Percentiles rank a stretch among this genome's conserved stretches.
Evolutionary conservation across 2,113 vertebrate genomes (phyloP).

Genomic region (Piprites chloris): DNA sequence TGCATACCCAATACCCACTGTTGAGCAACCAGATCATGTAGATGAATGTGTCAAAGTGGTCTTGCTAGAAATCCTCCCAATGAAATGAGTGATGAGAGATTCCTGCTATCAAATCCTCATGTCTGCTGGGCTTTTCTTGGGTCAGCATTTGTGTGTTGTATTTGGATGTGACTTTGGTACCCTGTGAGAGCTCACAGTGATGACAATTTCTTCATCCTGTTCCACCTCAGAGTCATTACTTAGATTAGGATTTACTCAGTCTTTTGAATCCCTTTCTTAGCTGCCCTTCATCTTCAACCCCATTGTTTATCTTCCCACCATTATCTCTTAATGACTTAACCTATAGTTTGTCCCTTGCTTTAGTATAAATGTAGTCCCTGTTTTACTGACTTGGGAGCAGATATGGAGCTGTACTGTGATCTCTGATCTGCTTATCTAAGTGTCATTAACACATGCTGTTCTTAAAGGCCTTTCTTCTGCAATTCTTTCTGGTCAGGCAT

Average conservation of each 20-base stretch:
- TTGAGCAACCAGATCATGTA: not conserved
- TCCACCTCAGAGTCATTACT: not conserved
- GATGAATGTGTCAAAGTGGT: not conserved
- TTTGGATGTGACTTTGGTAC: not conserved
- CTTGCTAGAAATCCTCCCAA: not conserved
- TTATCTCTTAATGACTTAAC: not conserved
- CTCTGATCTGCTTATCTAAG: not conserved
- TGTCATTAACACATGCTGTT: not conserved
- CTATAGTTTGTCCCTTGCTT: not conserved
- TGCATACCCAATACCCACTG: fast-evolving
- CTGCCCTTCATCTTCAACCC: not conserved
- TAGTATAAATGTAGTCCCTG: not conserved
- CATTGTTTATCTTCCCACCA: not conserved
- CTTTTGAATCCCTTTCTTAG: not conserved
- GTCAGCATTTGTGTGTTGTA: not conserved
- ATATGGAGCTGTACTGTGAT: not conserved
- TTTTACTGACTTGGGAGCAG: not conserved
- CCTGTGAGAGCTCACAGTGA: not conserved
- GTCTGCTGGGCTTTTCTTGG: not conserved
- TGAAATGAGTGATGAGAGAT: not conserved
- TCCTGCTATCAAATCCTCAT: not conserved
- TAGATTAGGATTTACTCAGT: not conserved
- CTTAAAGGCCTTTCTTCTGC: not conserved
- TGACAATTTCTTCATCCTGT: not conserved
- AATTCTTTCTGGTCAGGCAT: not conserved